These are phyloP conservation scores for Laticauda colubrina DNA, from an alignment of 2,113 vertebrate species.

Conservation along the genomic window DNA sequence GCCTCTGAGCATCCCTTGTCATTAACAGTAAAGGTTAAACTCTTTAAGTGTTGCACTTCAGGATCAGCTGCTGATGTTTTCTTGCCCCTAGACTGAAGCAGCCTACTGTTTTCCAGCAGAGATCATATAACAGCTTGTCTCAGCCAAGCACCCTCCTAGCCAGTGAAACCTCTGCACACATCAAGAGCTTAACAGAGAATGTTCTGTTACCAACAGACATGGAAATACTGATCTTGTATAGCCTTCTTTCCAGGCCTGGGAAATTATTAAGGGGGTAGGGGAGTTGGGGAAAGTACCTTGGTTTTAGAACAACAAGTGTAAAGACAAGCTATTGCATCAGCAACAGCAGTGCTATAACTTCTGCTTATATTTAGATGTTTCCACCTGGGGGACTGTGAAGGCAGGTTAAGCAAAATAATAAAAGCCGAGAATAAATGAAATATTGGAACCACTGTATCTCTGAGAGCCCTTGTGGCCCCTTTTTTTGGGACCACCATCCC, in stretches of 20 bases:
- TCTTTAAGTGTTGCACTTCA: neutral
- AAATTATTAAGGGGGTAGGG: slow-evolving; percentile 25
- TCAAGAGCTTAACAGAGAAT: neutral
- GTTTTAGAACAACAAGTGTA: slow-evolving; percentile 30
- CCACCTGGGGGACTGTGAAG: neutral
- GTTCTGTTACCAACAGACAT: neutral
- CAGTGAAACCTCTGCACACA: neutral
- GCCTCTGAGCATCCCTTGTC: neutral
- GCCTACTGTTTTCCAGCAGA: neutral
- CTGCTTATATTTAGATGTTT: neutral
- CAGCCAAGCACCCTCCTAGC: neutral
- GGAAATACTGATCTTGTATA: slow-evolving; percentile 2
- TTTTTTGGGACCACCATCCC: neutral
- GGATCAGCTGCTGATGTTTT: neutral
- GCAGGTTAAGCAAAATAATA: slow-evolving; percentile 17
- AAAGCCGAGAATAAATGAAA: neutral
- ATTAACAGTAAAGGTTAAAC: neutral
- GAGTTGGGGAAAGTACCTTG: neutral
- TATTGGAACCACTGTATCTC: slow-evolving; percentile 5
- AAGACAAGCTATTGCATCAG: slow-evolving; percentile 44
- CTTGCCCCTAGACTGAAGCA: neutral
- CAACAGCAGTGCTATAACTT: neutral
- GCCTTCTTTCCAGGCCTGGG: slow-evolving; percentile 47
- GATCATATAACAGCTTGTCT: neutral
- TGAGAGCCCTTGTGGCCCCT: neutral